A percentile compares a stretch with the other conserved stretches of the same genome.
Conservation (phyloP, 2,888 invertebrate genomes). For the Dynastes grantii region DNA sequence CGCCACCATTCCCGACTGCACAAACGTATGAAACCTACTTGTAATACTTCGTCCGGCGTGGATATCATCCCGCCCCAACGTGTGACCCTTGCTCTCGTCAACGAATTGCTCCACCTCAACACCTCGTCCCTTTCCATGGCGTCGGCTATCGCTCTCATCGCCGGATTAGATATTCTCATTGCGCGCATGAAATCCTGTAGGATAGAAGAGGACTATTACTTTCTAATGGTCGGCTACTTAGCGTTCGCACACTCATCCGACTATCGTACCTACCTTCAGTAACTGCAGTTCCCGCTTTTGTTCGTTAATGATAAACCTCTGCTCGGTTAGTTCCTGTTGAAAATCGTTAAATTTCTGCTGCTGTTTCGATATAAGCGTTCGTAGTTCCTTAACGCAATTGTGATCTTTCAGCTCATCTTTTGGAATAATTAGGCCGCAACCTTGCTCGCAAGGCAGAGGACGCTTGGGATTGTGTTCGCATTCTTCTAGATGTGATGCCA, state of each 20-base stretch:
- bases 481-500: conserved; percentile 90
- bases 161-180: conserved; percentile 92
- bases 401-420: conserved; percentile 96
- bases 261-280: conserved; percentile 78
- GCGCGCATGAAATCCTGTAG: conserved; percentile 91
- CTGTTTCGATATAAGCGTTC: conserved; percentile 88
- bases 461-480: conserved; percentile 96
- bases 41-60: conserved; percentile 94
- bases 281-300: conserved; percentile 91
- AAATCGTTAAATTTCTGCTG: conserved; percentile 90
- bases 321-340: conserved; percentile 89
- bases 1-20: too few species aligned
- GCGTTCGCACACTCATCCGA: not conserved
- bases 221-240: too few species aligned
- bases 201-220: not conserved
- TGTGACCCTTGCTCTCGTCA: conserved; percentile 90
- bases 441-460: conserved; percentile 93
- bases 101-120: conserved; percentile 88
- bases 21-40: conserved; percentile 73
- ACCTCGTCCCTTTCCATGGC: conserved; percentile 97
- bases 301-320: conserved; percentile 90
- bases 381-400: conserved; percentile 92
- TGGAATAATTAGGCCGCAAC: conserved; percentile 94
- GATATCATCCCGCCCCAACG: conserved; percentile 99
- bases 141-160: conserved; percentile 92